phyloP scores from a whole-genome alignment of 1,140 invertebrate species.

The Apis florea region DNA sequence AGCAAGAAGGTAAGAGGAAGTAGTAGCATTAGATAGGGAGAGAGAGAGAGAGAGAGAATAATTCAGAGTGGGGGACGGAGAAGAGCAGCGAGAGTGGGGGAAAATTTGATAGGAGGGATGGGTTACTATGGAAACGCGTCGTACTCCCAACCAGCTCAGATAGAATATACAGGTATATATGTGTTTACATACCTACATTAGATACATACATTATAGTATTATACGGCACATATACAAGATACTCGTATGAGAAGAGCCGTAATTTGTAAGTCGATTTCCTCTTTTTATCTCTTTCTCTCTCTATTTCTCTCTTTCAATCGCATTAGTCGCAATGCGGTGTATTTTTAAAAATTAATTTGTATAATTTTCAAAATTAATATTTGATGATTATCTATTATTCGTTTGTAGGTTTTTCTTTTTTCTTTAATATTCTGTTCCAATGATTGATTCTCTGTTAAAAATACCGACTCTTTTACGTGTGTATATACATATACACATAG shows the following conservation, averaged over 20 bases:
- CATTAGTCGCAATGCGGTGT: conserved; percentile 27
- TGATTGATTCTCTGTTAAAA: conserved; percentile 11
- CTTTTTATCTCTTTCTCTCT: conserved; percentile 34
- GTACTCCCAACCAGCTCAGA: conserved; percentile 66
- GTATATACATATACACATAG: neutral
- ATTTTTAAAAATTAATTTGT: conserved; percentile 38
- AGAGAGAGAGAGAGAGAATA: conserved; percentile 12
- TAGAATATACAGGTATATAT: conserved; percentile 62
- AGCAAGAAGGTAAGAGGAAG: neutral
- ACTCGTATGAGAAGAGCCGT: conserved; percentile 58
- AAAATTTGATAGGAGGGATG: conserved; percentile 67
- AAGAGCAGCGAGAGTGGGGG: neutral
- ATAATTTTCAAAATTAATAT: conserved; percentile 34
- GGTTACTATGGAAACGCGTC: conserved; percentile 76
- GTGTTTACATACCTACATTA: conserved; percentile 57
- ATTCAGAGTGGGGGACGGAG: neutral
- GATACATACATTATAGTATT: conserved; percentile 53
- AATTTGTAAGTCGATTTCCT: conserved; percentile 64
- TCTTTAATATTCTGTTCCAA: neutral
- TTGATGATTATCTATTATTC: neutral
- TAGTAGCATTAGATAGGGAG: neutral
- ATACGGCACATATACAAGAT: conserved; percentile 57
- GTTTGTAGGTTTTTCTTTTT: neutral
- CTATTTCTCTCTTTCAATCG: conserved; percentile 12
- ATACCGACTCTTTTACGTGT: neutral